Percentiles rank a stretch among this genome's conserved stretches.
Conservation (phyloP, 2,797 vertebrate genomes). For the Dendrocincla fuliginosa region DNA sequence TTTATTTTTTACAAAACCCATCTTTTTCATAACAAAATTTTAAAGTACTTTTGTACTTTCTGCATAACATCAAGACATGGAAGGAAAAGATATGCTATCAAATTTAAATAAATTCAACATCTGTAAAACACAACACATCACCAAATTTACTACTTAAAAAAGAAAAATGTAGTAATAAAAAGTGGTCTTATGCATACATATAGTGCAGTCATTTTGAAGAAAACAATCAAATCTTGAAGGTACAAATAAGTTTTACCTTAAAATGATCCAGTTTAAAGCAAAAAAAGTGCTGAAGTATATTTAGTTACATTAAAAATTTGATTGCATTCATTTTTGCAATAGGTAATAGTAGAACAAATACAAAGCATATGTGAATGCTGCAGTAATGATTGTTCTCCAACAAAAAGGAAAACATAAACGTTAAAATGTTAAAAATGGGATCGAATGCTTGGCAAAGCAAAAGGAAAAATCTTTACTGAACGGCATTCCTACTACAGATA, state of each 20-base stretch:
- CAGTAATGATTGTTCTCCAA: slow-evolving; percentile 63
- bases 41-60: slow-evolving; percentile 94
- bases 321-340: slow-evolving; percentile 77
- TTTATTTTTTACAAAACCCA: slow-evolving; percentile 98
- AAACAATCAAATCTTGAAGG: slow-evolving; percentile 75
- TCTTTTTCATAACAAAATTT: slow-evolving; percentile 88
- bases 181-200: slow-evolving; percentile 81
- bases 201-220: slow-evolving; percentile 80
- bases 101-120: slow-evolving; percentile 76
- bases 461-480: slow-evolving; percentile 35
- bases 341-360: slow-evolving; percentile 66
- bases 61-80: slow-evolving; percentile 99
- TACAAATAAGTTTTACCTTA: slow-evolving; percentile 72
- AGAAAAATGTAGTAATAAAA: slow-evolving; percentile 70
- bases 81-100: slow-evolving; percentile 87
- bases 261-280: slow-evolving; percentile 78
- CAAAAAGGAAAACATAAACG: slow-evolving; percentile 52
- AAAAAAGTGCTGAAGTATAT: slow-evolving; percentile 82
- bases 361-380: slow-evolving; percentile 66
- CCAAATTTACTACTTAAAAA: slow-evolving; percentile 73
- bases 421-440: slow-evolving; percentile 46
- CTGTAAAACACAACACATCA: slow-evolving; percentile 77
- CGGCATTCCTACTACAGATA: slow-evolving; percentile 36
- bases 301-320: slow-evolving; percentile 75
- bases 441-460: slow-evolving; percentile 48